Base-by-base conservation (phyloP, 2,113 vertebrate genomes). In the Oreocharis arfaki region DNA sequence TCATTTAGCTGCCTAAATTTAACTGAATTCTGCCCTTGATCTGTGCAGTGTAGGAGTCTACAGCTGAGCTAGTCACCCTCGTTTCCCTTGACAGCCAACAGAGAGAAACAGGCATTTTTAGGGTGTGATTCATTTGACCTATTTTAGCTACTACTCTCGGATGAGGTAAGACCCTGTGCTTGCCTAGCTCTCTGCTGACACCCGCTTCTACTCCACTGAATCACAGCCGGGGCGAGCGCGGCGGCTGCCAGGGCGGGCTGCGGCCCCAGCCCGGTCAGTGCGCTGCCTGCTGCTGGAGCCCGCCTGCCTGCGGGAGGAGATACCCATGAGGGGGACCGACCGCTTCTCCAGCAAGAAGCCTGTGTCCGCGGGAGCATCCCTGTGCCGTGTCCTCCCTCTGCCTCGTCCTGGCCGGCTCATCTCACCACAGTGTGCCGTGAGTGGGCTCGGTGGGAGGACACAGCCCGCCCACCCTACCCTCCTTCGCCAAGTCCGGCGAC, bases 111-210 rank as follows among this genome's bases (percentile, higher is more conserved):
- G 89, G 80, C 94, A 90, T 95, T 95, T 97, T 97, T 93, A 96
- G 93, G 90, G 89, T 95, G 94, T 97, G 96, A 97, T 86, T 96
- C 95, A 95, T 77, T 95, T 97, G 96, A 97, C 96, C 96, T 97
- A 97, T 97, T 97, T 97, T 97, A 95, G 89, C 83, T 96, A 52
- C 94, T 92, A 92, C 95, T 93, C 90, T 55, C 10, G 89, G 80
- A 95, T 95, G 96, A 97, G 89, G 89, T 92, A 96, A 86, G 94
- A 67, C 71, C 71, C 35, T 63, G 63, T 59, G 91, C 79, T 92
- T 55, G 71, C 69, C 83, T 92, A 74, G 94, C 95, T 97, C 94
- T 94, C 85, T 97, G 76, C 92, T 96, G 94, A 97, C 96, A 95
- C 95, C 95, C 94, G 78, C 90, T 84, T 81, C 83, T 20, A 0